Conservation (phyloP, 2,888 invertebrate species). For the Agrotis exclamationis region DNA sequence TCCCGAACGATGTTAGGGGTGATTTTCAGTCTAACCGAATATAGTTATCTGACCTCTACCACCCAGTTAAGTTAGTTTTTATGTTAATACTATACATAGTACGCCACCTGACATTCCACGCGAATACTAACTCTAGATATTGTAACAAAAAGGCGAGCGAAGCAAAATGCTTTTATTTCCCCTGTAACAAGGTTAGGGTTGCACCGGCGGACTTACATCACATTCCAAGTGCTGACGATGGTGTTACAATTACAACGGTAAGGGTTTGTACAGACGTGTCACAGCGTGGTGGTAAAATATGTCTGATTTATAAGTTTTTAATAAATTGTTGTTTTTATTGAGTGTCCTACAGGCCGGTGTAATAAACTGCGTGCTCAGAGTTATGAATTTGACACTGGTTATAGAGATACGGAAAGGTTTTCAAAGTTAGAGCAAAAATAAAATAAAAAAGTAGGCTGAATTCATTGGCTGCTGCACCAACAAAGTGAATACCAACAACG, state of each 20-base stretch:
- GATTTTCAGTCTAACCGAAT: background rate
- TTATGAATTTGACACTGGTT: background rate
- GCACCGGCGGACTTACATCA: constrained; percentile 12
- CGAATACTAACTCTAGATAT: background rate
- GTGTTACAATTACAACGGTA: constrained; percentile 13
- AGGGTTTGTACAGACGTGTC: background rate
- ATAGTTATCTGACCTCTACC: too few relatives aligned
- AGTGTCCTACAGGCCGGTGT: too few relatives aligned
- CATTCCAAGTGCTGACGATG: constrained; percentile 27
- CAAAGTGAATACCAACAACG: too few relatives aligned
- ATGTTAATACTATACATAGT: background rate
- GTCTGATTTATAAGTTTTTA: too few relatives aligned
- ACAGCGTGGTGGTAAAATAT: background rate
- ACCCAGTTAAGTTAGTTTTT: too few relatives aligned
- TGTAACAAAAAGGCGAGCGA: constrained; percentile 1
- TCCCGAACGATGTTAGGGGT: background rate
- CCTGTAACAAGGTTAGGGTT: constrained; percentile 37
- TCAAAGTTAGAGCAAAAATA: too few relatives aligned
- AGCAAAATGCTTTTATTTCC: constrained; percentile 42
- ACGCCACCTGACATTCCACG: background rate
- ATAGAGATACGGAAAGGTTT: too few relatives aligned
- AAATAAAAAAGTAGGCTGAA: too few relatives aligned
- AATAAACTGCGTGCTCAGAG: too few relatives aligned
- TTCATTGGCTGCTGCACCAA: too few relatives aligned
- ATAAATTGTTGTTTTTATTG: too few relatives aligned